phyloP scores from a whole-genome alignment of 2,888 invertebrate species.

The Opisthograptis luteolata region DNA sequence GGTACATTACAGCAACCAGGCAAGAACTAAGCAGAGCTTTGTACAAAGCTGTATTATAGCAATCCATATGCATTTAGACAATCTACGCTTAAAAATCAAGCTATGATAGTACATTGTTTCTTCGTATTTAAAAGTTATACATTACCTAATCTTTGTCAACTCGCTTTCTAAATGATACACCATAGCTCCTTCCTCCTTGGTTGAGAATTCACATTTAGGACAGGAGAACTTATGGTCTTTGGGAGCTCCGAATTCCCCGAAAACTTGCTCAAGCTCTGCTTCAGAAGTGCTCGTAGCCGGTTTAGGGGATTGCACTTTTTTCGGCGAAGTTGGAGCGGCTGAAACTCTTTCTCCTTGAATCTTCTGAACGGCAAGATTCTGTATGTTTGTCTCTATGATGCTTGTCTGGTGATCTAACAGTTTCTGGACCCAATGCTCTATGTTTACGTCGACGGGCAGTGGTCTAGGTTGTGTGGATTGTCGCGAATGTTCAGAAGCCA shows the following conservation, averaged over 20 bases:
- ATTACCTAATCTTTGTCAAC: conserved; percentile 69
- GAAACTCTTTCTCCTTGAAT: conserved; percentile 37
- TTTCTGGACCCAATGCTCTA: conserved; percentile 82
- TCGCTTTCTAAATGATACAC: conserved; percentile 69
- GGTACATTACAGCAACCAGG: conserved; percentile 4
- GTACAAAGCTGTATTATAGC: background rate
- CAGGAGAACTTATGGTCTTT: conserved; percentile 54
- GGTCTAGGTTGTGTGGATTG: conserved; percentile 59
- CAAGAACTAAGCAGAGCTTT: conserved; percentile 1
- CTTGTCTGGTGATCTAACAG: conserved; percentile 60
- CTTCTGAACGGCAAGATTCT: conserved; percentile 55
- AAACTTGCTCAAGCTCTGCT: conserved; percentile 54
- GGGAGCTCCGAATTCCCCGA: conserved; percentile 62
- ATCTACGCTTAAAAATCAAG: background rate
- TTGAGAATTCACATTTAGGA: conserved; percentile 59
- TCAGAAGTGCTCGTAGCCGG: conserved; percentile 13
- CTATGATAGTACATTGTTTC: no score
- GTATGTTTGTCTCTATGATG: conserved; percentile 54
- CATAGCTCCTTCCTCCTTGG: conserved; percentile 56
- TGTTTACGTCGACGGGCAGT: conserved; percentile 66
- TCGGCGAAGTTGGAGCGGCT: conserved; percentile 22
- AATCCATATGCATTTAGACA: background rate
- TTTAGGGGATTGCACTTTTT: conserved; percentile 15
- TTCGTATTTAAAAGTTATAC: background rate
- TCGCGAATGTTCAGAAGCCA: conserved; percentile 70